A percentile compares a stretch with the other conserved stretches of the same genome.
These are phyloP conservation scores for Danio tinwini DNA, from an alignment of 2,797 vertebrate species.

Conservation along the genomic window DNA sequence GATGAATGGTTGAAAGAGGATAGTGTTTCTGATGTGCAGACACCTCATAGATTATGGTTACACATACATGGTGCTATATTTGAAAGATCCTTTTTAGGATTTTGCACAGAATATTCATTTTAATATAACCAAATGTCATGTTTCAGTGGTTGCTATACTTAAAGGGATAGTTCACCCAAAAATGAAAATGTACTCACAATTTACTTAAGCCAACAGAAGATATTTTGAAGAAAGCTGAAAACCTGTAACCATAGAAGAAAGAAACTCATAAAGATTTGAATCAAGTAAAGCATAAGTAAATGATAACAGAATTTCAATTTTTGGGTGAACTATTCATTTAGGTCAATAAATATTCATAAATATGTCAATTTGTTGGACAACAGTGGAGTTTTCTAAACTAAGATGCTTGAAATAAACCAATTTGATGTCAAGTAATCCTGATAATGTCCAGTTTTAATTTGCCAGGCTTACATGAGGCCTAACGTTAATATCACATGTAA, in stretches of 20 bases:
- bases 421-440: background rate
- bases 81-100: background rate
- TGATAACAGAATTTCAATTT: too few species aligned
- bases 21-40: conserved; percentile 24
- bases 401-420: background rate
- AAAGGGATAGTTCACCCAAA: too few species aligned
- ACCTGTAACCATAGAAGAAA: too few species aligned
- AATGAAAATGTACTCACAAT: too few species aligned
- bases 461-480: background rate
- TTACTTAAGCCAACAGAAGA: too few species aligned
- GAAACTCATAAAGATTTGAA: too few species aligned
- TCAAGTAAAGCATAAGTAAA: too few species aligned
- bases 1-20: conserved; percentile 21
- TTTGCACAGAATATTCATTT: background rate
- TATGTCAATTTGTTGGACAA: background rate
- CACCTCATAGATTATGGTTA: conserved; percentile 14
- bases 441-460: background rate
- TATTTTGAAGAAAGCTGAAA: too few species aligned
- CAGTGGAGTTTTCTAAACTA: background rate
- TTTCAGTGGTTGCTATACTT: background rate
- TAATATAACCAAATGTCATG: background rate
- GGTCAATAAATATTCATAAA: too few species aligned
- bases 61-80: background rate
- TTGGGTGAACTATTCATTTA: background rate
- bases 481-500: background rate